Conservation (phyloP, 2,888 invertebrate genomes). For the Hirtodrosophila trivittata region DNA sequence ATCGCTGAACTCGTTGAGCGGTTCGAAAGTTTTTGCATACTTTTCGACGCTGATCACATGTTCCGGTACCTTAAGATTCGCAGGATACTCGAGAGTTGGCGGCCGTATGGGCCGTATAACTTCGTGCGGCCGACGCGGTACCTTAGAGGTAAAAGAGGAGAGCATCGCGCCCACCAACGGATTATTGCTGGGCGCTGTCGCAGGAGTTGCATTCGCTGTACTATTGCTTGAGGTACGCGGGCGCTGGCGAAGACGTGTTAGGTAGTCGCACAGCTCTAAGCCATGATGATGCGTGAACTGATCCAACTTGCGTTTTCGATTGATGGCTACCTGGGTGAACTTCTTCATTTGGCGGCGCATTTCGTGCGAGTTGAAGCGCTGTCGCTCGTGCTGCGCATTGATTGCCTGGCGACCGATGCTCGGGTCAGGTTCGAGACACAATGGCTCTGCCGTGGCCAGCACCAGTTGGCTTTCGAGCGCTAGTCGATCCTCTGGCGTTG, state of each 20-base stretch:
- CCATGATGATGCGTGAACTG: slow-evolving; percentile 92
- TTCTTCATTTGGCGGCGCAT: slow-evolving; percentile 90
- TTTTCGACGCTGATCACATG: slow-evolving; percentile 82
- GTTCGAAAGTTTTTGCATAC: slow-evolving; percentile 84
- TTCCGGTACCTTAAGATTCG: slow-evolving; percentile 85
- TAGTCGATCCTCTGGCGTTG: slow-evolving; percentile 80
- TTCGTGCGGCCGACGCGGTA: slow-evolving; percentile 83
- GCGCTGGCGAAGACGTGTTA: slow-evolving; percentile 81
- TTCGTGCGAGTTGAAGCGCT: slow-evolving; percentile 90
- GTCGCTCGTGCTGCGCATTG: slow-evolving; percentile 89
- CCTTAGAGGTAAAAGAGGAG: slow-evolving; percentile 81
- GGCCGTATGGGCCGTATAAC: slow-evolving; percentile 87
- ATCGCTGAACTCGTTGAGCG: slow-evolving; percentile 84
- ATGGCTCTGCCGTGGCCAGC: slow-evolving; percentile 92
- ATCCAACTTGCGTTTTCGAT: slow-evolving; percentile 94
- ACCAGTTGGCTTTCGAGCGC: slow-evolving; percentile 91
- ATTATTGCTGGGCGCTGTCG: slow-evolving; percentile 76
- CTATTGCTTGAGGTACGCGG: slow-evolving; percentile 70
- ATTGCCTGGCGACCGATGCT: slow-evolving; percentile 91
- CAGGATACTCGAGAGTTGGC: slow-evolving; percentile 86
- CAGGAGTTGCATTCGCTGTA: slow-evolving; percentile 59
- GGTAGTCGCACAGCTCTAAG: slow-evolving; percentile 87
- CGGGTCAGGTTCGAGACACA: slow-evolving; percentile 95
- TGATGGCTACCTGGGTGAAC: slow-evolving; percentile 92
- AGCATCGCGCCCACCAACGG: slow-evolving; percentile 80